Evolutionary conservation across 2,797 vertebrate genomes (phyloP), one percentile per base, ranked within the genome.

Genomic region (Alauda arvensis): DNA sequence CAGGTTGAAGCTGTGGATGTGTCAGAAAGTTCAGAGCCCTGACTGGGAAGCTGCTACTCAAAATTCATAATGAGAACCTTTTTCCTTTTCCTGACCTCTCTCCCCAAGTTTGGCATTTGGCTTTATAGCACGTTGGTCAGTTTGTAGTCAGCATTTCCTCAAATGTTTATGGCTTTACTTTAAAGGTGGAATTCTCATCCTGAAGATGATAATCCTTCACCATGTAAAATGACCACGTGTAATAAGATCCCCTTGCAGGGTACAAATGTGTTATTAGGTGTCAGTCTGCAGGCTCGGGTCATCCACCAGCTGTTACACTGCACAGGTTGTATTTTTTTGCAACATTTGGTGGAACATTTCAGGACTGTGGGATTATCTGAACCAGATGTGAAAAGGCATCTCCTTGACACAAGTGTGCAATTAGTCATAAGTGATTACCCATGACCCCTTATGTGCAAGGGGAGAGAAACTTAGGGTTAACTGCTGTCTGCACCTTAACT

Each of bases 341-440:
- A 96, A 97, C 96, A 96, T 97, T 97, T 96, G 96, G 96, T 97
- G 90, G 95, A 97, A 95, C 68, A 71, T 97, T 97, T 97, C 96
- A 93, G 92, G 90, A 79, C 89, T 91, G 71, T 21, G 18, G 66
- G 77, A 93, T 96, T 97, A 97, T 97, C 92, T 92, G 93, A 97
- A 97, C 95, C 97, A 97, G 97, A 97, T 98, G 97, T 97, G 95
- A 70, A 95, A 93, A 95, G 87, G 91, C 93, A 96, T 95, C 91
- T 92, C 90, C 55, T 76, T 94, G 92, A 95, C 95, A 96, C 91
- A 85, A 94, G 91, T 89, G 93, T 95, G 89, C 88, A 95, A 96
- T 96, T 95, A 95, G 96, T 94, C 93, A 93, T 96, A 96, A 97
- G 89, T 94, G 94, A 95, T 96, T 96, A 91, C 94, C 94, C 93